Percentiles rank a stretch among this genome's conserved stretches.
Conservation (phyloP, 2,113 vertebrate species). For the Amazona vittata region DNA sequence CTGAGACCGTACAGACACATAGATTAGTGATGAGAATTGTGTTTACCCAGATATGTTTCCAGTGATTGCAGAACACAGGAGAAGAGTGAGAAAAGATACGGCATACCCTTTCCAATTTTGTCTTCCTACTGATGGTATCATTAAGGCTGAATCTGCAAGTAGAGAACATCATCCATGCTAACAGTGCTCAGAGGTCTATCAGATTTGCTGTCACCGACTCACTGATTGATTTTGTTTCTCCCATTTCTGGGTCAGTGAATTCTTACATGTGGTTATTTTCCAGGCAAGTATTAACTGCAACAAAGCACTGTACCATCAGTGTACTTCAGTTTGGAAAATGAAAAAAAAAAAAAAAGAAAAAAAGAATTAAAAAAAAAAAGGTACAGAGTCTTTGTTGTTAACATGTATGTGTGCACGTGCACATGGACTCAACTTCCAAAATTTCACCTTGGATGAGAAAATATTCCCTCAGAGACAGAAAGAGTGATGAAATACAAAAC, state of each 20-base stretch:
- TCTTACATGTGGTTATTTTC: not conserved
- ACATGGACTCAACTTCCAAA: not conserved
- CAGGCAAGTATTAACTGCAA: not conserved
- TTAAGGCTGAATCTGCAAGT: not conserved
- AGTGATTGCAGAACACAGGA: not conserved
- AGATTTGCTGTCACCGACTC: not conserved
- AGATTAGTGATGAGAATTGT: not conserved
- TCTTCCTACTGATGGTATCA: not conserved
- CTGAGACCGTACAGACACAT: not conserved
- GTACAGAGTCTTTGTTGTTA: not conserved
- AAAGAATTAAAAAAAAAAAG: not conserved
- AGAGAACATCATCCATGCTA: not conserved
- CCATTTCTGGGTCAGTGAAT: slow-evolving; percentile 21
- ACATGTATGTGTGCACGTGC: not conserved
- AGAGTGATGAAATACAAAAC: not conserved
- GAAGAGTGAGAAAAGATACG: not conserved
- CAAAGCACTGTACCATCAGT: not conserved
- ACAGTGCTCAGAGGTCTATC: not conserved
- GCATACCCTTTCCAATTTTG: not conserved
- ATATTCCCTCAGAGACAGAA: not conserved
- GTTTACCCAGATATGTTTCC: not conserved
- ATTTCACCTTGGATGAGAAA: not conserved
- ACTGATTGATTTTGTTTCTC: slow-evolving; percentile 27
- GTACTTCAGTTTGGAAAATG: not conserved
- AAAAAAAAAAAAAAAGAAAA: not conserved